These are phyloP conservation scores for Druon quercuslanigerum DNA, from an alignment of 1,140 invertebrate species.

Conservation along the genomic window DNA sequence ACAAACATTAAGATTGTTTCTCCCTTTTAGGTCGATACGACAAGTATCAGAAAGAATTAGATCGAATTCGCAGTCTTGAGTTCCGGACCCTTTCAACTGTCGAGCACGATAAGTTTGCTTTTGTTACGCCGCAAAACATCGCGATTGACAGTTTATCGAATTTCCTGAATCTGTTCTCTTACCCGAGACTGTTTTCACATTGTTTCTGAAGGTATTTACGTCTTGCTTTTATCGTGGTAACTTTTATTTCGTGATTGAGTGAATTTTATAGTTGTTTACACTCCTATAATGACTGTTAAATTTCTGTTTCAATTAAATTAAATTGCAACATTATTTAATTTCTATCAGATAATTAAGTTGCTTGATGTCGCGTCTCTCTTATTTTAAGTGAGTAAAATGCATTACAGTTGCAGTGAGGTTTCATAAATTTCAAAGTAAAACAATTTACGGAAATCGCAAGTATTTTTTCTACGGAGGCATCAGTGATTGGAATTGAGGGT, in stretches of 20 bases:
- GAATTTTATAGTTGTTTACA: background rate
- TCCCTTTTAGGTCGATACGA: background rate
- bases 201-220: slow-evolving; percentile 2
- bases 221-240: background rate
- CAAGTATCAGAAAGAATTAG: slow-evolving; percentile 4
- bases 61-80: background rate
- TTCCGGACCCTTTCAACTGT: slow-evolving; percentile 9
- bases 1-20: background rate
- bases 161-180: slow-evolving; percentile 16
- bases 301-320: too few species aligned
- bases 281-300: too few species aligned
- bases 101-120: slow-evolving; percentile 15
- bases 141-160: slow-evolving; percentile 26
- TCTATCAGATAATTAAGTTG: too few species aligned
- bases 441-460: too few species aligned
- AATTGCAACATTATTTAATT: too few species aligned
- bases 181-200: background rate
- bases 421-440: too few species aligned
- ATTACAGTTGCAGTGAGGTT: too few species aligned
- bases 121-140: background rate
- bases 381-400: too few species aligned
- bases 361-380: too few species aligned
- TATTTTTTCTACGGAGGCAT: too few species aligned
- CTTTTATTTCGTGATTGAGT: background rate
- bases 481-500: too few species aligned